A percentile compares a stretch with the other conserved stretches of the same genome.
Conservation (phyloP, 2,113 vertebrate genomes). For the Siniperca knerii region DNA sequence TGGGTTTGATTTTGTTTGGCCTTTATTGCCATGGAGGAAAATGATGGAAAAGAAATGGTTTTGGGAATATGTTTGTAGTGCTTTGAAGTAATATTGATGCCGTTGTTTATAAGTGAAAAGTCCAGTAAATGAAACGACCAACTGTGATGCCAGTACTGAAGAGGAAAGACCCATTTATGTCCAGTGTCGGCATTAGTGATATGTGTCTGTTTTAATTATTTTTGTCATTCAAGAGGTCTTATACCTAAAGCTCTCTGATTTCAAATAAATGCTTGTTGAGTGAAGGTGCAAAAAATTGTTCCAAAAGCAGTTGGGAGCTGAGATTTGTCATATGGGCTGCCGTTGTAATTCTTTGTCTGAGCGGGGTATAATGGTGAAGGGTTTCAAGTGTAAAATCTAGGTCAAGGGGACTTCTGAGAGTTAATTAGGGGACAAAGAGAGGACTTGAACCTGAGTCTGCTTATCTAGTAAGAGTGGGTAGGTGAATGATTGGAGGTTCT, state of each 20-base stretch:
- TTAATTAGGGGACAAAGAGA: conserved; percentile 64
- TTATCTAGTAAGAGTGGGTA: conserved; percentile 41
- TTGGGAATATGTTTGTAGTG: conserved; percentile 53
- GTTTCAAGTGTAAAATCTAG: conserved; percentile 51
- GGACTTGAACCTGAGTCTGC: conserved; percentile 58
- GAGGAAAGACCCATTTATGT: conserved; percentile 11
- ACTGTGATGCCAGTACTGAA: conserved; percentile 36
- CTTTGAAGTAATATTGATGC: conserved; percentile 73
- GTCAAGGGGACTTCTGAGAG: conserved; percentile 55
- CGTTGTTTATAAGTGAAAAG: conserved; percentile 45
- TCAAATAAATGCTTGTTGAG: conserved; percentile 2
- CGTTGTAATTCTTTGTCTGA: conserved; percentile 19
- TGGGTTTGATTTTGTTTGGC: conserved; percentile 57
- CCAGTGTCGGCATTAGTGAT: background rate
- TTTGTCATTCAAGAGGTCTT: conserved; percentile 11
- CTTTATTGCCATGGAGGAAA: conserved; percentile 48
- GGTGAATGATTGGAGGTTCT: conserved; percentile 37
- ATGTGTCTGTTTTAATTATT: conserved; percentile 15
- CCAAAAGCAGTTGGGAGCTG: background rate
- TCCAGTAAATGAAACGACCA: conserved; percentile 31
- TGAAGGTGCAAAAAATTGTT: conserved; percentile 18
- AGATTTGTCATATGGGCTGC: background rate
- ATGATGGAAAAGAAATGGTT: conserved; percentile 46
- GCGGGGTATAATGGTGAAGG: background rate
- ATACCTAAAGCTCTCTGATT: conserved; percentile 16